Conservation (phyloP, 2,113 vertebrate species). For the Gracilinanus agilis region DNA sequence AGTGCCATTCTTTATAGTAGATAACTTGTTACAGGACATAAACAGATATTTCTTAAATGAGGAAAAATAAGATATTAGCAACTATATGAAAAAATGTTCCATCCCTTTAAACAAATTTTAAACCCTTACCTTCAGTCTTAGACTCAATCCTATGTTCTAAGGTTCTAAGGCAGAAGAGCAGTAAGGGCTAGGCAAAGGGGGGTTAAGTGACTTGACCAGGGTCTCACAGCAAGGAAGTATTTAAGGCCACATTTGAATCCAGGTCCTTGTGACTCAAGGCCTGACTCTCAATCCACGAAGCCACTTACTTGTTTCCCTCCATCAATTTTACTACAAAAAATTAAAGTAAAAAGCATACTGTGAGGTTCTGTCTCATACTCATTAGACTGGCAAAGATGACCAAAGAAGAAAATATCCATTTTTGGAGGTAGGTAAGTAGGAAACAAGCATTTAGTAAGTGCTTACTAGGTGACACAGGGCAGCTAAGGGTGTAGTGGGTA, state of each 20-base stretch:
- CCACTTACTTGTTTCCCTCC: too few species aligned
- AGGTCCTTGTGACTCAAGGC: too few species aligned
- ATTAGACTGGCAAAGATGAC: neutral
- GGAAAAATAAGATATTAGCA: neutral
- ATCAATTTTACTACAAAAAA: neutral
- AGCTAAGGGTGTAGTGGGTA: too few species aligned
- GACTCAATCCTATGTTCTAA: too few species aligned
- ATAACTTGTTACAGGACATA: neutral
- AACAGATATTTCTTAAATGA: neutral
- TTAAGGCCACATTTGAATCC: too few species aligned
- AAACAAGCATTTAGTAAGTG: neutral
- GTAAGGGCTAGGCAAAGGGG: too few species aligned
- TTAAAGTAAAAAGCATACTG: neutral
- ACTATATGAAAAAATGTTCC: neutral
- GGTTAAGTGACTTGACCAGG: too few species aligned
- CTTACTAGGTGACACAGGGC: neutral
- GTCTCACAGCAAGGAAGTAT: too few species aligned
- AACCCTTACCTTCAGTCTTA: too few species aligned
- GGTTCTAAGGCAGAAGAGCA: too few species aligned
- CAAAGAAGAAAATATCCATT: neutral
- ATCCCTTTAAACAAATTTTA: neutral
- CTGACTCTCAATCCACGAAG: too few species aligned
- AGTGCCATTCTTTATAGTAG: neutral
- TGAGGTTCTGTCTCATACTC: neutral
- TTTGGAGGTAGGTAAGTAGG: neutral